Percentiles rank a stretch among this genome's conserved stretches.
Evolutionary conservation across 2,113 vertebrate genomes (phyloP).

Genomic region (Leptodactylus fuscus): DNA sequence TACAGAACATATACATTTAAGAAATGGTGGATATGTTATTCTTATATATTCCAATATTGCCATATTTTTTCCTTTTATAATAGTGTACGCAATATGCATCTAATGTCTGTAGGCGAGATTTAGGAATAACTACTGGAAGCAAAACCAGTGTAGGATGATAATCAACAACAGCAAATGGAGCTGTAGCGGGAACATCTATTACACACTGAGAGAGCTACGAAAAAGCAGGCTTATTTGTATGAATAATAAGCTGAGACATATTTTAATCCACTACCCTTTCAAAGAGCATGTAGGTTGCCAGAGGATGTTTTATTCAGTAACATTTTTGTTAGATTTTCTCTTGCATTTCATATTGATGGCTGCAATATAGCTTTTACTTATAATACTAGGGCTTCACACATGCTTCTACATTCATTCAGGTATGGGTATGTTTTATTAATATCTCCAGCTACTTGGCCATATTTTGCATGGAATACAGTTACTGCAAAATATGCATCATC

Average conservation of each 20-base stretch:
- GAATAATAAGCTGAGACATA: constrained; percentile 26
- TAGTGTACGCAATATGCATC: neutral
- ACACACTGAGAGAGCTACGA: constrained; percentile 10
- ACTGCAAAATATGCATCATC: constrained; percentile 10
- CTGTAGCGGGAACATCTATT: constrained; percentile 46
- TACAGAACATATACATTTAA: neutral
- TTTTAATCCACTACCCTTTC: constrained; percentile 44
- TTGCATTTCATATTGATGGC: constrained; percentile 22
- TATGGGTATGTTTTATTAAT: neutral
- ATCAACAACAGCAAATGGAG: constrained; percentile 44
- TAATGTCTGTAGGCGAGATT: constrained; percentile 26
- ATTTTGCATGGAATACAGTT: neutral
- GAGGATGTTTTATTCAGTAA: constrained; percentile 42
- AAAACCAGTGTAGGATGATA: constrained; percentile 46
- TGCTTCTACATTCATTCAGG: neutral
- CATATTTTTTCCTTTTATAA: neutral
- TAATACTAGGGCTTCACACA: neutral
- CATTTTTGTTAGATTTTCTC: constrained; percentile 12
- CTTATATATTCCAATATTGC: neutral
- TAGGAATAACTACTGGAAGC: constrained; percentile 48
- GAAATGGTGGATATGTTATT: neutral
- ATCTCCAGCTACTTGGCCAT: constrained; percentile 20
- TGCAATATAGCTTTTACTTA: constrained; percentile 36
- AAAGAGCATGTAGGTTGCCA: constrained; percentile 28
- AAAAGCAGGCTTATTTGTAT: constrained; percentile 40